Percentiles rank a stretch among this genome's conserved stretches.
Evolutionary conservation across 92 coral and sea anemone species (phyloP).

Genomic region (Actinostola sp.): DNA sequence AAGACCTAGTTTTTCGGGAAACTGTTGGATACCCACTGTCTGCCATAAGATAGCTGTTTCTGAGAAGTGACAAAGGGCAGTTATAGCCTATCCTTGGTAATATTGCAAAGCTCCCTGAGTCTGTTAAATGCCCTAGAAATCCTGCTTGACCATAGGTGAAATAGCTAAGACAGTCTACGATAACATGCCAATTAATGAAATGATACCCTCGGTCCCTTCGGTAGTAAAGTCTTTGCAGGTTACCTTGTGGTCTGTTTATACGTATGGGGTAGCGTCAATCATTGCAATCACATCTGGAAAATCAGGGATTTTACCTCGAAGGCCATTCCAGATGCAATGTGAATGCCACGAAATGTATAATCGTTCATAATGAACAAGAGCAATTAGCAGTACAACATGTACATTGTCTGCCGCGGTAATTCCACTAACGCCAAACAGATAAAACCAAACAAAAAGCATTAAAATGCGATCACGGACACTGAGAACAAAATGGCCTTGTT

Average conservation of each 20-base stretch:
- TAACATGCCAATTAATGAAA: conserved; percentile 46
- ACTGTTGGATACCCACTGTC: conserved; percentile 40
- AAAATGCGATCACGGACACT: conserved; percentile 46
- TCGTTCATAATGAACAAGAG: conserved; percentile 35
- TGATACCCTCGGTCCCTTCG: conserved; percentile 39
- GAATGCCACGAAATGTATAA: conserved; percentile 37
- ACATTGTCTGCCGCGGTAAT: conserved; percentile 41
- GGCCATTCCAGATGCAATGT: conserved; percentile 20
- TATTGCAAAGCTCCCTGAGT: conserved; percentile 27
- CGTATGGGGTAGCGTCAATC: conserved; percentile 49
- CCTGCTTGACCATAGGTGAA: conserved; percentile 45
- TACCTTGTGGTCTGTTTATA: conserved; percentile 34
- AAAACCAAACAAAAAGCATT: conserved; percentile 48
- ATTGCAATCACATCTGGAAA: conserved; percentile 46
- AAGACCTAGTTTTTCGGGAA: no score
- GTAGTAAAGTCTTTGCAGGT: conserved; percentile 41
- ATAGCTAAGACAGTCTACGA: conserved; percentile 22
- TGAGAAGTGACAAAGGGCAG: conserved; percentile 4
- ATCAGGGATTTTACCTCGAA: conserved; percentile 17
- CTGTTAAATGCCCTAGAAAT: conserved; percentile 31
- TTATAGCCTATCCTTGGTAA: conserved; percentile 23
- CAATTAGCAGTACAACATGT: conserved; percentile 16
- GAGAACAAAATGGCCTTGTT: conserved; percentile 30
- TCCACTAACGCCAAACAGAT: conserved; percentile 35
- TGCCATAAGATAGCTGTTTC: conserved; percentile 21